These are phyloP conservation scores for Melolontha melolontha DNA, from an alignment of 2,888 invertebrate species.

Conservation along the genomic window DNA sequence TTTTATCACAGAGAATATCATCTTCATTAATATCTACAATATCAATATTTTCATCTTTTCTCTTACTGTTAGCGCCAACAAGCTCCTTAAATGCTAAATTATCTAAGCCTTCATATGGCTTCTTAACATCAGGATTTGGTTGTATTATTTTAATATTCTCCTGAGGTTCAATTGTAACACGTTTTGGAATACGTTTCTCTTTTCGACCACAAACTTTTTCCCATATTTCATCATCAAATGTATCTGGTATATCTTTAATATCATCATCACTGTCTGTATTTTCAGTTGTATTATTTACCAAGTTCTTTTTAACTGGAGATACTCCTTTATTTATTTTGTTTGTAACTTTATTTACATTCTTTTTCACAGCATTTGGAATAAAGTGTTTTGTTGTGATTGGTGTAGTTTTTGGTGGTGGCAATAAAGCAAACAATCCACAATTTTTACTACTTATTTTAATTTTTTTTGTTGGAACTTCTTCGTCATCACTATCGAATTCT, in stretches of 20 bases:
- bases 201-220: slow-evolving; percentile 67
- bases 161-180: slow-evolving; percentile 67
- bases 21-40: slow-evolving; percentile 87
- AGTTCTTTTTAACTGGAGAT: slow-evolving; percentile 1
- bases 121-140: slow-evolving; percentile 65
- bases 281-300: slow-evolving; percentile 50
- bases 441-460: slow-evolving; percentile 66
- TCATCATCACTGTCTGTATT: slow-evolving; percentile 53
- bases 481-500: slow-evolving; percentile 73
- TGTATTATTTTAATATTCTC: slow-evolving; percentile 62
- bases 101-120: slow-evolving; percentile 66
- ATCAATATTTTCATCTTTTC: slow-evolving; percentile 73
- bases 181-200: slow-evolving; percentile 57
- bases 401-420: slow-evolving; percentile 76
- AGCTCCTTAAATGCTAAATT: slow-evolving; percentile 73
- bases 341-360: slow-evolving; percentile 55
- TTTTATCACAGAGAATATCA: slow-evolving; percentile 83
- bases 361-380: slow-evolving; percentile 67
- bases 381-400: slow-evolving; percentile 60
- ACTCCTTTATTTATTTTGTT: slow-evolving; percentile 2
- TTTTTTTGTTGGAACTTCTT: slow-evolving; percentile 64
- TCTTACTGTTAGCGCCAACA: slow-evolving; percentile 75
- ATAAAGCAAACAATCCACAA: slow-evolving; percentile 74
- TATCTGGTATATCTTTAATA: slow-evolving; percentile 66
- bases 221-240: slow-evolving; percentile 65